These are phyloP conservation scores for Aphis gossypii DNA, from an alignment of 1,140 invertebrate species.

Conservation along the genomic window DNA sequence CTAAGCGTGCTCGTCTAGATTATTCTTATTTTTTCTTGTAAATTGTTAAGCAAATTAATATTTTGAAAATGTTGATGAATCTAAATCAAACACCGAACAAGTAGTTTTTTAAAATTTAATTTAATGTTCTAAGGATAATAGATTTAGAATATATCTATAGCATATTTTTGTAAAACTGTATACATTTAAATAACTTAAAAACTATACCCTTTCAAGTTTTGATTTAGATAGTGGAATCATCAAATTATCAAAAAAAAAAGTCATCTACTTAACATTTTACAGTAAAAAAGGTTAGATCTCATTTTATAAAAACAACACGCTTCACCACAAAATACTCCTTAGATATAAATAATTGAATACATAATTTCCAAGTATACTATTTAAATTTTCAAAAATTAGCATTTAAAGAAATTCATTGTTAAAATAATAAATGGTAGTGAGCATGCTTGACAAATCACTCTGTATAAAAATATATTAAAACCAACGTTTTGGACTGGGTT, in stretches of 20 bases:
- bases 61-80: too few species aligned
- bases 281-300: not conserved
- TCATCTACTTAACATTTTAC: not conserved
- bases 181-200: too few species aligned
- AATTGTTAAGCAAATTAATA: too few species aligned
- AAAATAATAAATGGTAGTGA: not conserved
- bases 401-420: not conserved
- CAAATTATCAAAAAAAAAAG: not conserved
- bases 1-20: not conserved
- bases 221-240: not conserved
- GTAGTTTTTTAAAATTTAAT: too few species aligned
- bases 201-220: not conserved
- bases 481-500: not conserved
- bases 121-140: too few species aligned
- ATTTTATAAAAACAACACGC: not conserved
- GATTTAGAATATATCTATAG: not conserved
- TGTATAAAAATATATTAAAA: not conserved
- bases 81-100: too few species aligned
- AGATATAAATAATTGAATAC: not conserved
- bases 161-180: too few species aligned
- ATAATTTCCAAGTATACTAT: not conserved
- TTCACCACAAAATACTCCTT: not conserved
- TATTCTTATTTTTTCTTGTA: too few species aligned
- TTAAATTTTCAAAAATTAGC: not conserved
- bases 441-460: not conserved